These are phyloP conservation scores for Polypedilum pembai DNA, from an alignment of 1,140 invertebrate genomes.

Conservation along the genomic window DNA sequence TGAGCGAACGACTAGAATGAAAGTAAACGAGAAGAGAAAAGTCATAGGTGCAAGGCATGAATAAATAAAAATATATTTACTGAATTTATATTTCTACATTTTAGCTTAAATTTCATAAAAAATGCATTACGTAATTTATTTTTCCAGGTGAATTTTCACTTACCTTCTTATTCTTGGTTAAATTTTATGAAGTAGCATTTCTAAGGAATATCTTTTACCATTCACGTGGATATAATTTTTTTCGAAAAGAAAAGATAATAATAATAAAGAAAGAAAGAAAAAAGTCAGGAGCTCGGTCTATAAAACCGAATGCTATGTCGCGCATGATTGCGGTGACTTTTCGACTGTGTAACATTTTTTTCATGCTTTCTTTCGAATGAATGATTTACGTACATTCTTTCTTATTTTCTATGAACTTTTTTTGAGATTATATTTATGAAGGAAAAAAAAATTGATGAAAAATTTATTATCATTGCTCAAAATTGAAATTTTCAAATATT, in stretches of 20 bases:
- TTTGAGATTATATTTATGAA: too few relatives aligned
- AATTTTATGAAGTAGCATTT: background rate
- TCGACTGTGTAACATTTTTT: background rate
- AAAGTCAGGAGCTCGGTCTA: background rate
- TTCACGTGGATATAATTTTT: conserved; percentile 12
- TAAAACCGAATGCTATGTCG: conserved; percentile 10
- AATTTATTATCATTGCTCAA: too few relatives aligned
- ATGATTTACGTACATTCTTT: conserved; percentile 2
- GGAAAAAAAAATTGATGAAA: too few relatives aligned
- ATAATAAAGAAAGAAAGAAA: background rate
- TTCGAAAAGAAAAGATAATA: too few relatives aligned
- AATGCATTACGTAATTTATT: conserved; percentile 28
- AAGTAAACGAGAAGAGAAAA: background rate
- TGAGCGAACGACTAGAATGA: background rate
- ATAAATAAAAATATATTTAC: conserved; percentile 13
- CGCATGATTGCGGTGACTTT: conserved; percentile 10
- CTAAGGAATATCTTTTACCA: background rate
- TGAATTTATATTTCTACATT: background rate
- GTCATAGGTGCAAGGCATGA: conserved; percentile 8
- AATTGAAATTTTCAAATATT: too few relatives aligned
- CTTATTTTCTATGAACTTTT: background rate
- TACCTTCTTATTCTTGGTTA: background rate
- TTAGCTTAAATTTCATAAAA: background rate
- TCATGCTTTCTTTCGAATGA: background rate
- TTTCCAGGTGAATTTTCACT: background rate